These are phyloP conservation scores for Temnothorax curvispinosus DNA, from an alignment of 1,140 invertebrate species.

Conservation along the genomic window DNA sequence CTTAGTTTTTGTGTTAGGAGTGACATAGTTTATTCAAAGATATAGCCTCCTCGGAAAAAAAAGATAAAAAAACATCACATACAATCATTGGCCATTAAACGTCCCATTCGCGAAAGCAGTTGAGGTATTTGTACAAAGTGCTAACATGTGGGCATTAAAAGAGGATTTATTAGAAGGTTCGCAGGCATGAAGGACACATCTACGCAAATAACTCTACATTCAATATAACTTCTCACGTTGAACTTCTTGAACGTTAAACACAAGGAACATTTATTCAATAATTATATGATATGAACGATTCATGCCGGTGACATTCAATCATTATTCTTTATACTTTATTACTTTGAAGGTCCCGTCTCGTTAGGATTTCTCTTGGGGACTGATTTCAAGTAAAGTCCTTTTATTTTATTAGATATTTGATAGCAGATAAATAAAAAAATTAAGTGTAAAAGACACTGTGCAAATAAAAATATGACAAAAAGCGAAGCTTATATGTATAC, in stretches of 20 bases:
- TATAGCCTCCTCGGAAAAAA: neutral
- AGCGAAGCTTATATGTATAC: constrained; percentile 20
- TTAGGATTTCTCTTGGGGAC: neutral
- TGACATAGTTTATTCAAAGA: neutral
- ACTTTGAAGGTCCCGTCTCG: constrained; percentile 17
- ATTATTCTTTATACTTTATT: neutral
- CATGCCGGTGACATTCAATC: neutral
- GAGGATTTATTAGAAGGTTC: constrained; percentile 11
- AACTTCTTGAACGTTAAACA: neutral
- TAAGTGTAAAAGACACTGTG: constrained; percentile 10
- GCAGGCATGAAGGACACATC: constrained; percentile 32
- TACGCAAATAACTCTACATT: constrained; percentile 11
- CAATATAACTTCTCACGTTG: constrained; percentile 10
- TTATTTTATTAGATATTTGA: constrained; percentile 2
- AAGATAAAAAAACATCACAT: neutral
- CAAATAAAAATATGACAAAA: constrained; percentile 31
- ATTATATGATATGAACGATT: constrained; percentile 15
- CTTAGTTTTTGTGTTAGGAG: neutral
- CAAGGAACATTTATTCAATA: constrained; percentile 1
- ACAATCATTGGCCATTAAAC: constrained; percentile 62
- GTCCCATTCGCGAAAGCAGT: constrained; percentile 65
- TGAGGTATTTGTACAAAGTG: constrained; percentile 63
- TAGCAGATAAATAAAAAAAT: constrained; percentile 16
- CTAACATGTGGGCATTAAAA: constrained; percentile 58
- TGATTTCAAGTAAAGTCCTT: constrained; percentile 4